Evolutionary conservation across 2,113 vertebrate species (phyloP).

Genomic region (Rissa tridactyla): DNA sequence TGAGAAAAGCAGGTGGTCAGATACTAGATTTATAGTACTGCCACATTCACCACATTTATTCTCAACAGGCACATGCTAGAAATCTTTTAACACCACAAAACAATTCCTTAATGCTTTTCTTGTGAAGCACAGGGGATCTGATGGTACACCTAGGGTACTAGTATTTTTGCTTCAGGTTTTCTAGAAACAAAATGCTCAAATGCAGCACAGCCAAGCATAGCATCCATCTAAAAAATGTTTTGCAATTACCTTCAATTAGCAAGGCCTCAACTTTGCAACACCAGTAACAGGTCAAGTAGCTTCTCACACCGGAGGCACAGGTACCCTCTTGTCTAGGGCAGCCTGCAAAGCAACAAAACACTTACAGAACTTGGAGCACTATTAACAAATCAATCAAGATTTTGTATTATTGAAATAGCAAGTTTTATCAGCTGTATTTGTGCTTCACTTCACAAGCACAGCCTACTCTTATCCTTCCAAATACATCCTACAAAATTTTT

Average conservation of each 20-base stretch:
- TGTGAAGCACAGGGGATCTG: background rate
- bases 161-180: background rate
- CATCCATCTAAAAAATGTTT: fast-evolving
- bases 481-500: background rate
- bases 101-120: background rate
- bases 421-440: background rate
- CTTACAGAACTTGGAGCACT: background rate
- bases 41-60: background rate
- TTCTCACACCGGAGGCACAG: background rate
- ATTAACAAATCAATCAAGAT: background rate
- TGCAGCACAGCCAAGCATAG: background rate
- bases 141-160: background rate
- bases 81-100: background rate
- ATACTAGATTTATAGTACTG: background rate
- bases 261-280: background rate
- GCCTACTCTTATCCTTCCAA: background rate
- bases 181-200: background rate
- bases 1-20: background rate
- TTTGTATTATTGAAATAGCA: background rate
- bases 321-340: background rate
- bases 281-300: background rate
- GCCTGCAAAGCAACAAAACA: background rate
- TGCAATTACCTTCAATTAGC: background rate
- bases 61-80: background rate
- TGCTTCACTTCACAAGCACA: background rate